These are phyloP conservation scores for Tuberolachnus salignus DNA, from an alignment of 2,888 invertebrate species.

Conservation along the genomic window DNA sequence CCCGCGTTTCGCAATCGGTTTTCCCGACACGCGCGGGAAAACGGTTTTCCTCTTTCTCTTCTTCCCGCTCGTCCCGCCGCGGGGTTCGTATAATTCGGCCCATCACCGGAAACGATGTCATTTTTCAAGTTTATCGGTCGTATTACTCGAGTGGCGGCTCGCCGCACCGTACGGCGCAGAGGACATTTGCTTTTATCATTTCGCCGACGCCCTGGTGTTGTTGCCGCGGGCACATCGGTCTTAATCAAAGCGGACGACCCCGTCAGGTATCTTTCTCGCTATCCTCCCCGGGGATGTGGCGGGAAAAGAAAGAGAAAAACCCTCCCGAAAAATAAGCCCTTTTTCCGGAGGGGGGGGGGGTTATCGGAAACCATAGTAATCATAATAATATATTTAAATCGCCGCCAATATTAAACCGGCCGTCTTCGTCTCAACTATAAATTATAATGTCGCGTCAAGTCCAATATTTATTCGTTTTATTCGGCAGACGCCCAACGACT, in stretches of 20 bases:
- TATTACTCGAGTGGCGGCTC: constrained; percentile 12
- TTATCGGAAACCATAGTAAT: too few relatives aligned
- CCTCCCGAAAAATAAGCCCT: background rate
- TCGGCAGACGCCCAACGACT: too few relatives aligned
- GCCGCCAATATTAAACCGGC: too few relatives aligned
- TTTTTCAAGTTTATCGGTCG: constrained; percentile 52
- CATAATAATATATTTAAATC: too few relatives aligned
- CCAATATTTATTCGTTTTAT: too few relatives aligned
- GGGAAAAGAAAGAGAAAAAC: background rate
- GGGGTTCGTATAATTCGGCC: constrained; percentile 17
- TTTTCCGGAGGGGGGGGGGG: background rate
- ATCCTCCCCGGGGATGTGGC: too few relatives aligned
- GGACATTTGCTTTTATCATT: constrained; percentile 32
- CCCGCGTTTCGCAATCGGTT: background rate
- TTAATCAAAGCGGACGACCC: constrained; percentile 29
- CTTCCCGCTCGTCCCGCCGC: background rate
- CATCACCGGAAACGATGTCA: constrained; percentile 42
- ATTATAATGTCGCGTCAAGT: too few relatives aligned
- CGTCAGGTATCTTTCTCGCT: constrained; percentile 12
- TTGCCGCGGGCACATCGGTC: constrained; percentile 1
- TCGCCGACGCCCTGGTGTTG: background rate
- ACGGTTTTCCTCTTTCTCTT: background rate
- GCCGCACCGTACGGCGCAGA: background rate
- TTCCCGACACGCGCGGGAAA: background rate
- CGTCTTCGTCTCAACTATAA: too few relatives aligned